Evolutionary conservation across 2,888 invertebrate species (phyloP).

Genomic region (Liodrosophila aerea): DNA sequence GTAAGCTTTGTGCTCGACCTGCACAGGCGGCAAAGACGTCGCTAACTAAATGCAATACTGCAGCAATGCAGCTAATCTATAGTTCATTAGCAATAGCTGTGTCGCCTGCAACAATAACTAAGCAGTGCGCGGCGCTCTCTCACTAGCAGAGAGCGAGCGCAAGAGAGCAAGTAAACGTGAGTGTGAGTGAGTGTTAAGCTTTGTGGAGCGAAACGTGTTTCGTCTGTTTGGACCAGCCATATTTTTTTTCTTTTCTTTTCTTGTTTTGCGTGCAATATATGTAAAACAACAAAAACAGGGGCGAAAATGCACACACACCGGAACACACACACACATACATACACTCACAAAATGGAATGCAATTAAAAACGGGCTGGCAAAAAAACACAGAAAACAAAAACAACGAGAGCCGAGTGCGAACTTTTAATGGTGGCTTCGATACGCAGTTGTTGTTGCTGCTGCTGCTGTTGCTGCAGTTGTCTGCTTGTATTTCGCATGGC

Average conservation of each 20-base stretch:
- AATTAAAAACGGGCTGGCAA: slow-evolving; percentile 76
- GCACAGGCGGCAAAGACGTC: slow-evolving; percentile 30
- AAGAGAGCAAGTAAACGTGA: not conserved
- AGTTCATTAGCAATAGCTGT: too few relatives aligned
- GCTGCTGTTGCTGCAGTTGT: slow-evolving; percentile 49
- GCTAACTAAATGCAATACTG: slow-evolving; percentile 9
- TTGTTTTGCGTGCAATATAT: slow-evolving; percentile 29
- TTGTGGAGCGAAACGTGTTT: slow-evolving; percentile 45
- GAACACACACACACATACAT: slow-evolving; percentile 14
- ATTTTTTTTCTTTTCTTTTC: slow-evolving; percentile 42
- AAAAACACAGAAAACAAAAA: slow-evolving; percentile 60
- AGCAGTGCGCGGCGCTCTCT: not conserved
- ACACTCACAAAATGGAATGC: slow-evolving; percentile 71
- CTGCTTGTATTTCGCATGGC: slow-evolving; percentile 71
- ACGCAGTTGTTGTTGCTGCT: slow-evolving; percentile 39
- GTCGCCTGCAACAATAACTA: too few relatives aligned
- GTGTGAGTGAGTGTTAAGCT: slow-evolving; percentile 4
- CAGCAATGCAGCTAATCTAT: slow-evolving; percentile 16
- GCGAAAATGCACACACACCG: slow-evolving; percentile 42
- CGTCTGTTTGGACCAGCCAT: slow-evolving; percentile 53
- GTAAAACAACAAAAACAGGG: slow-evolving; percentile 34
- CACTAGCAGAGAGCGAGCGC: slow-evolving; percentile 17
- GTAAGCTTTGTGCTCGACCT: too few relatives aligned
- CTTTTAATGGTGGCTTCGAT: slow-evolving; percentile 78
- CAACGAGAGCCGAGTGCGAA: slow-evolving; percentile 34